phyloP scores from a whole-genome alignment of 2,888 invertebrate genomes.

The Clitarchus hookeri region DNA sequence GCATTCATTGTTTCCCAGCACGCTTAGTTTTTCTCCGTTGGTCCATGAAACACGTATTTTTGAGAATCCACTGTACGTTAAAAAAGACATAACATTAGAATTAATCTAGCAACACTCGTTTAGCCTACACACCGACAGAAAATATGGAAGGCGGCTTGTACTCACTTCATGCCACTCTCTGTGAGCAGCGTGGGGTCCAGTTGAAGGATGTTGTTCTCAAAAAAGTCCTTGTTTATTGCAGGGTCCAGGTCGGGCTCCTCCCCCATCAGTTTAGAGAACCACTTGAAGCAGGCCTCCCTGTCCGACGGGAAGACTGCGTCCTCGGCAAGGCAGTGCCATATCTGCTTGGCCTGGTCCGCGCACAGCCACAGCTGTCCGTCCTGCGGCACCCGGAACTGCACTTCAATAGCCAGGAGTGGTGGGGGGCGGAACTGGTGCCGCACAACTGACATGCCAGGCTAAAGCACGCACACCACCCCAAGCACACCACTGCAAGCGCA shows the following conservation, averaged over 20 bases:
- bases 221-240: conserved; percentile 93
- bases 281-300: conserved; percentile 95
- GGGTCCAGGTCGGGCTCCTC: conserved; percentile 97
- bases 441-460: background rate
- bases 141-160: background rate
- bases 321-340: conserved; percentile 95
- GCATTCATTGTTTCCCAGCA: too few relatives aligned
- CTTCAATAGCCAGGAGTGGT: conserved; percentile 6
- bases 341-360: conserved; percentile 95
- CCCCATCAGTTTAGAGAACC: conserved; percentile 97
- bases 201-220: conserved; percentile 91
- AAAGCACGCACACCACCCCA: background rate
- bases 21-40: too few relatives aligned
- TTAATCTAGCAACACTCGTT: too few relatives aligned
- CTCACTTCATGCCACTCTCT: conserved; percentile 91
- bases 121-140: too few relatives aligned
- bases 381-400: conserved; percentile 50
- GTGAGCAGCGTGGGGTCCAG: conserved; percentile 89
- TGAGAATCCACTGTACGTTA: too few relatives aligned
- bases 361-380: conserved; percentile 97
- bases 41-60: too few relatives aligned
- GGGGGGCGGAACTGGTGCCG: background rate
- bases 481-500: too few relatives aligned
- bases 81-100: too few relatives aligned
- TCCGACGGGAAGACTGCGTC: conserved; percentile 90